Evolutionary conservation across 1,140 invertebrate genomes (phyloP).

Genomic region (Aricia agestis): DNA sequence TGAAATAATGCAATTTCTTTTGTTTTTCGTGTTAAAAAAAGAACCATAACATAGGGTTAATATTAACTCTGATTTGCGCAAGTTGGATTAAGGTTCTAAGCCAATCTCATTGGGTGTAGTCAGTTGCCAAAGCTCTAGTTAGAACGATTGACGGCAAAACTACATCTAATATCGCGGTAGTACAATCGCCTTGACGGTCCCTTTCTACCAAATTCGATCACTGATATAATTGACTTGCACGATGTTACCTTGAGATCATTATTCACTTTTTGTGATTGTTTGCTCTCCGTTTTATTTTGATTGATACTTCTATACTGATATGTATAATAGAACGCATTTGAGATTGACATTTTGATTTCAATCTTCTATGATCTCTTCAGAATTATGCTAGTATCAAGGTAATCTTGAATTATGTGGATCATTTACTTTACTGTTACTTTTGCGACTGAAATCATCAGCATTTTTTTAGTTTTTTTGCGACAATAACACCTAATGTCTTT

Average conservation of each 20-base stretch:
- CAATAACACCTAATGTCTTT: too few species aligned
- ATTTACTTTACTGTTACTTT: too few species aligned
- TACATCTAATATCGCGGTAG: background rate
- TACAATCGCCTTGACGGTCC: slow-evolving; percentile 29
- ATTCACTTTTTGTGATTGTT: slow-evolving; percentile 18
- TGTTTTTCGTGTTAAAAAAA: too few species aligned
- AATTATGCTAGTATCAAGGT: too few species aligned
- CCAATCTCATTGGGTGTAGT: background rate
- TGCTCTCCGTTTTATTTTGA: slow-evolving; percentile 21
- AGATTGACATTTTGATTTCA: background rate
- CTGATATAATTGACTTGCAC: slow-evolving; percentile 34
- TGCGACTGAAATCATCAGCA: too few species aligned
- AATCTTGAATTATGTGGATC: too few species aligned
- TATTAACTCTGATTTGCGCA: too few species aligned
- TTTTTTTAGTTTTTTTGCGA: too few species aligned
- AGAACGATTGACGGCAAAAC: background rate
- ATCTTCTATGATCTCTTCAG: background rate
- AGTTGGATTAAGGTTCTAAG: background rate
- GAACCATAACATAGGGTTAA: too few species aligned
- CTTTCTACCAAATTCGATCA: slow-evolving; percentile 41
- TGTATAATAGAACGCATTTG: background rate
- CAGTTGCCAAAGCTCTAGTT: background rate
- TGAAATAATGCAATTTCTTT: too few species aligned
- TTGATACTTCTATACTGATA: background rate
- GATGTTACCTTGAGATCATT: slow-evolving; percentile 37